Evolutionary conservation across 2,888 invertebrate genomes (phyloP).

Genomic region (Oligia strigilis): DNA sequence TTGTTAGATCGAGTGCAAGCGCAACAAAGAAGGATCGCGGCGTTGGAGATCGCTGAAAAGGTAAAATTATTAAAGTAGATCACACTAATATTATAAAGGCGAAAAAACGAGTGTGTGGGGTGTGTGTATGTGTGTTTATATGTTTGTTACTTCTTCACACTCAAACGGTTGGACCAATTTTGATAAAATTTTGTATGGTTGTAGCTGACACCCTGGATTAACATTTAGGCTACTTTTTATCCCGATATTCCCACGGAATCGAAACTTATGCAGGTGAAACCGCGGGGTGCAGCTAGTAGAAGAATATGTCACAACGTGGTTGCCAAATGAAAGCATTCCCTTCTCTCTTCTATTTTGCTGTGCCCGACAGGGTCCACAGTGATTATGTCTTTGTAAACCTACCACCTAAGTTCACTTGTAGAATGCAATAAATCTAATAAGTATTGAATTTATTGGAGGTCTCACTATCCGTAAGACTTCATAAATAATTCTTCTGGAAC

Average conservation of each 20-base stretch:
- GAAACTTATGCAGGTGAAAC: too few relatives aligned
- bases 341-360: not conserved
- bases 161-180: too few relatives aligned
- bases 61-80: conserved; percentile 73
- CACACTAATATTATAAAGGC: too few relatives aligned
- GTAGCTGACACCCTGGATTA: too few relatives aligned
- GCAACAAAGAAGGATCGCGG: conserved; percentile 93
- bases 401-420: not conserved
- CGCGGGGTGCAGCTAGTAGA: too few relatives aligned
- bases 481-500: not conserved
- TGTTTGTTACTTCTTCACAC: too few relatives aligned
- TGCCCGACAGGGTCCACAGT: not conserved
- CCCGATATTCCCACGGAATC: too few relatives aligned
- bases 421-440: not conserved
- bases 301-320: not conserved
- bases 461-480: not conserved
- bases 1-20: conserved; percentile 93
- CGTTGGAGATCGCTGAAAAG: conserved; percentile 93
- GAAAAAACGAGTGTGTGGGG: too few relatives aligned
- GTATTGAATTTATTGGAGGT: not conserved
- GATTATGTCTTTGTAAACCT: not conserved
- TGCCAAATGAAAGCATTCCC: not conserved
- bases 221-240: too few relatives aligned
- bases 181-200: too few relatives aligned
- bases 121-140: too few relatives aligned